Percentiles rank a stretch among this genome's conserved stretches.
Evolutionary conservation across 1,140 invertebrate genomes (phyloP).

Genomic region (Tachypleus tridentatus): DNA sequence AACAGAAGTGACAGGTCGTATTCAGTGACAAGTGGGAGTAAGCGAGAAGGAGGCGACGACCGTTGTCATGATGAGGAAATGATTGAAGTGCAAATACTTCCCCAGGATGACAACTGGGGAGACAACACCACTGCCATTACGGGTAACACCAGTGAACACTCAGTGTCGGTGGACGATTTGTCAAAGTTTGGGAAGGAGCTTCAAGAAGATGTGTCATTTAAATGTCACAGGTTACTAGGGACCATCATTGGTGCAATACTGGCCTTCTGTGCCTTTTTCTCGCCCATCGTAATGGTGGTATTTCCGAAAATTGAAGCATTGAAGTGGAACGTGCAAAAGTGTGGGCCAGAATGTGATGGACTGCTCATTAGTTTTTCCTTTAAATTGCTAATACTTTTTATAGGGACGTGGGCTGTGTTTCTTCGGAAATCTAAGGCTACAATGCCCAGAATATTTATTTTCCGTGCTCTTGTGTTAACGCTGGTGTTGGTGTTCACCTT

Average conservation of each 20-base stretch:
- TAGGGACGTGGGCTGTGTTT: slow-evolving; percentile 78
- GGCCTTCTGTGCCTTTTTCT: slow-evolving; percentile 69
- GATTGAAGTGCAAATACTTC: slow-evolving; percentile 83
- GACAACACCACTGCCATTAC: slow-evolving; percentile 95
- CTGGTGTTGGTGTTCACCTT: slow-evolving; percentile 83
- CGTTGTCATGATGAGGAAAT: slow-evolving; percentile 46
- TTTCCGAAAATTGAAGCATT: slow-evolving; percentile 65
- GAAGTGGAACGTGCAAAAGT: slow-evolving; percentile 36
- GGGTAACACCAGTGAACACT: slow-evolving; percentile 89
- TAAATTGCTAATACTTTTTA: slow-evolving; percentile 76
- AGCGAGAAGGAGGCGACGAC: slow-evolving; percentile 30
- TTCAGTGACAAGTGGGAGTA: slow-evolving; percentile 17
- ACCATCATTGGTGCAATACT: slow-evolving; percentile 60
- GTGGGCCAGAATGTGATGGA: slow-evolving; percentile 80
- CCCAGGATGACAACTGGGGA: slow-evolving; percentile 82
- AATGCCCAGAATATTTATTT: slow-evolving; percentile 84
- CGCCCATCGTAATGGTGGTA: slow-evolving; percentile 86
- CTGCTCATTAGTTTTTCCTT: slow-evolving; percentile 81
- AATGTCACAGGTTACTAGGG: slow-evolving; percentile 64
- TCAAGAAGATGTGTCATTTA: slow-evolving; percentile 39
- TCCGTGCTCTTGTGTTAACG: slow-evolving; percentile 71
- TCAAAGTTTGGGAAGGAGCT: slow-evolving; percentile 46
- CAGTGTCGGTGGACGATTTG: slow-evolving; percentile 79
- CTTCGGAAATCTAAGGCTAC: slow-evolving; percentile 57
- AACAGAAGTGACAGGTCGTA: slow-evolving; percentile 28